Evolutionary conservation across 1,140 invertebrate species (phyloP).

Genomic region (Brachionus paranguensis): DNA sequence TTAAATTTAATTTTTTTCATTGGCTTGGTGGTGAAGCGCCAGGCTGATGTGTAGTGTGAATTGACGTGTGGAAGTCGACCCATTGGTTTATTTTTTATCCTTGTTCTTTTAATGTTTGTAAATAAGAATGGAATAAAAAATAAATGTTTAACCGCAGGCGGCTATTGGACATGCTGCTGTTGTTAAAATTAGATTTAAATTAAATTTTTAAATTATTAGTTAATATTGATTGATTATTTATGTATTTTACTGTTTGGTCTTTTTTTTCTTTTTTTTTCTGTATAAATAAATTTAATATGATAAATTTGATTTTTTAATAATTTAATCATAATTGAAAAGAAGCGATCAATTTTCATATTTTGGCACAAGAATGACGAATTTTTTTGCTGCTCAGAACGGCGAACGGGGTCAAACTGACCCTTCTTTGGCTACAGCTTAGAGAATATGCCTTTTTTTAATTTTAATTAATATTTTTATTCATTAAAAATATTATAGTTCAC

Average conservation of each 20-base stretch:
- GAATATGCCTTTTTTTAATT: too few relatives aligned
- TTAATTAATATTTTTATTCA: too few relatives aligned
- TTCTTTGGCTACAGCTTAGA: too few relatives aligned
- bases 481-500: too few relatives aligned
- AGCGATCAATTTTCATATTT: too few relatives aligned
- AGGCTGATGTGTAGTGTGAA: neutral
- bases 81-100: neutral
- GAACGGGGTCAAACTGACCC: too few relatives aligned
- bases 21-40: neutral
- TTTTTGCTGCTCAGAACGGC: too few relatives aligned
- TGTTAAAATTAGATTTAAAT: neutral
- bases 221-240: constrained; percentile 21
- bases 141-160: neutral
- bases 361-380: too few relatives aligned
- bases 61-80: neutral
- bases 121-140: neutral
- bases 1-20: neutral
- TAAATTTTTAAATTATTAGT: neutral
- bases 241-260: neutral
- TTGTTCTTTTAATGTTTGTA: neutral
- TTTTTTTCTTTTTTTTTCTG: neutral
- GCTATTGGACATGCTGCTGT: neutral
- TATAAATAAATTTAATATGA: neutral
- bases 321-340: too few relatives aligned
- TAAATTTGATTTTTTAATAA: neutral